A percentile compares a stretch with the other conserved stretches of the same genome.
Evolutionary conservation across 2,888 invertebrate species (phyloP).

Genomic region (Stictocephala bisonia): DNA sequence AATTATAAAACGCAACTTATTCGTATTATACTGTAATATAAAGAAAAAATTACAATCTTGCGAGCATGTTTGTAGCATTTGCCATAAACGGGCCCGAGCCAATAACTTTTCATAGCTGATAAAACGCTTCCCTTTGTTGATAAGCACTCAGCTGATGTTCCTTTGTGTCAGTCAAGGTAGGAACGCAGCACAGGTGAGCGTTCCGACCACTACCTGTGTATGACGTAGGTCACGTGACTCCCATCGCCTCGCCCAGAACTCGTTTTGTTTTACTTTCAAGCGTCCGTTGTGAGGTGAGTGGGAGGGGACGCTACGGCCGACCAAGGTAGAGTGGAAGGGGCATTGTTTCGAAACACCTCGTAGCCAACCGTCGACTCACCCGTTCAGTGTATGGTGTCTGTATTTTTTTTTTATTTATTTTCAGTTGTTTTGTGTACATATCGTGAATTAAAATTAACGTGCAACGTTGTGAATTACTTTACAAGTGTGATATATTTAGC

Average conservation of each 20-base stretch:
- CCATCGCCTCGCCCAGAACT: constrained; percentile 44
- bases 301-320: constrained; percentile 19
- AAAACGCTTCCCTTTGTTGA: too few relatives aligned
- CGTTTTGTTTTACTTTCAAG: constrained; percentile 46
- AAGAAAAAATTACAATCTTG: too few relatives aligned
- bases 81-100: not conserved
- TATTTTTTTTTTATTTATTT: too few relatives aligned
- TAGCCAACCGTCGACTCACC: not conserved
- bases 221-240: constrained; percentile 45
- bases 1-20: too few relatives aligned
- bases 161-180: constrained; percentile 22
- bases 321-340: constrained; percentile 12
- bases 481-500: not conserved
- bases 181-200: constrained; percentile 27
- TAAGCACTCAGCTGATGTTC: constrained; percentile 15
- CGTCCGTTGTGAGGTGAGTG: constrained; percentile 40
- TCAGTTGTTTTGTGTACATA: too few relatives aligned
- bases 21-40: too few relatives aligned
- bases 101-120: constrained; percentile 13
- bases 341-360: constrained; percentile 37
- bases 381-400: too few relatives aligned
- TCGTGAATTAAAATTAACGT: too few relatives aligned
- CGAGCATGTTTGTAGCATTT: too few relatives aligned
- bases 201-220: constrained; percentile 19
- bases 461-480: too few relatives aligned